Conservation (phyloP, 2,888 invertebrate species). For the Vannuccia rotundouncinata region DNA sequence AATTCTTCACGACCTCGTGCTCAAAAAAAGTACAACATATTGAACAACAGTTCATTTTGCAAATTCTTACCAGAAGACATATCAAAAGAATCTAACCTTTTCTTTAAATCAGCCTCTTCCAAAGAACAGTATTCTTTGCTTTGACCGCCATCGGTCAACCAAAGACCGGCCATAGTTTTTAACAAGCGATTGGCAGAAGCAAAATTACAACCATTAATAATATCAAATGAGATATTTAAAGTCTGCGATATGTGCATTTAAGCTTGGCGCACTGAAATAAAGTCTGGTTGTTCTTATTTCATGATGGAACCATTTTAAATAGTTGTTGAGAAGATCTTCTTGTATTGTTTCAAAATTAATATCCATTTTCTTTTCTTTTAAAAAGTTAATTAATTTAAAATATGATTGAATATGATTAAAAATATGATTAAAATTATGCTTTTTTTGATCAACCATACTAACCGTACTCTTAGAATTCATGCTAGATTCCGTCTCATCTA, state of each 20-base stretch:
- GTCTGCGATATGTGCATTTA: neutral
- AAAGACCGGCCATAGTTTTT: neutral
- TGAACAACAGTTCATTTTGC: neutral
- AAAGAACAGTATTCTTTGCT: neutral
- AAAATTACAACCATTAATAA: neutral
- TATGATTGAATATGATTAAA: too few species aligned
- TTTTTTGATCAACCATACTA: neutral
- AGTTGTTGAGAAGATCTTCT: neutral
- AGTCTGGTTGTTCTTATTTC: neutral
- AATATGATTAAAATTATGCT: neutral
- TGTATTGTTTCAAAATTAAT: neutral
- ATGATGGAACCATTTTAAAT: neutral
- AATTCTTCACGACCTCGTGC: slow-evolving; percentile 13
- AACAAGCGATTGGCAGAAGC: neutral
- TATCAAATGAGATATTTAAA: neutral
- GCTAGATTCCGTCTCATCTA: neutral
- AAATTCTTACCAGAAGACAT: neutral
- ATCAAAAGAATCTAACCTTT: neutral
- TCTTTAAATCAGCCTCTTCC: slow-evolving; percentile 15
- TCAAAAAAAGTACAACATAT: neutral
- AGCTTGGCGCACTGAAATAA: neutral
- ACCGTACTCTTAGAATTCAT: neutral
- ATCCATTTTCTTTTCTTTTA: neutral
- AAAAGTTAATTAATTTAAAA: neutral
- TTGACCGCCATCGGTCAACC: slow-evolving; percentile 19